Base-by-base conservation (phyloP, 2,113 vertebrate genomes). In the Amia ocellicauda region DNA sequence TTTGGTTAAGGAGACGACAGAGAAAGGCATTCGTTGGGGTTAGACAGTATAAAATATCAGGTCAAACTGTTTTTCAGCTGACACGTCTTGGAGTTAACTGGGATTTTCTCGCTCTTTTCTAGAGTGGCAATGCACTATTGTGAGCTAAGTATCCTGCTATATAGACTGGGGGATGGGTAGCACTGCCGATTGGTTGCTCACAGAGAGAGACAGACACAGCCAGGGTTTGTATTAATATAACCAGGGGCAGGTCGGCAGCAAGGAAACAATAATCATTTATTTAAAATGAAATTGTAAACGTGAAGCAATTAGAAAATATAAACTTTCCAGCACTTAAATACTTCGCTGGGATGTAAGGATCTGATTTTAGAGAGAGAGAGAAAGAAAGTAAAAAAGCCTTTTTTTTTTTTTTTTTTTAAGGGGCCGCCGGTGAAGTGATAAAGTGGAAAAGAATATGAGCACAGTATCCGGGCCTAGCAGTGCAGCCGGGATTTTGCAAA, bases 391-490 rank as follows among this genome's bases (percentile, higher is more conserved):
- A 79, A n/a, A n/a, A n/a, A n/a, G n/a, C n/a, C n/a, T n/a, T n/a
- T n/a, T n/a, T n/a, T 79, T n/a, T 62, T 64, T 41, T 68, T 66
- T 71, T 81, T 78, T 11, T 74, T 56, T 62, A 67, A 63, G 66
- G 72, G 77, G 68, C 78, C 72, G 83, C 79, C 66, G 78, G 70
- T 77, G 80, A 79, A 87, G 81, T 76, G 84, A 78, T 73, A 83
- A 76, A 74, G 79, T 74, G 77, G 67, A 78, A 78, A n/a, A 49
- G 69, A 86, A 82, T 86, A 90, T 90, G 89, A 87, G 83, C 80
- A 79, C 85, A 69, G 75, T 75, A 79, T 85, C 80, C 81, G 71
- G 89, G 89, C 89, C 89, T 90, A 90, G 85, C 81, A 77, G 78
- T 88, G 83, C 82, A 68, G 79, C 77, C 66, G 79, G 85, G 82